Conservation (phyloP, 2,113 vertebrate genomes). For the Scolopax mira region DNA sequence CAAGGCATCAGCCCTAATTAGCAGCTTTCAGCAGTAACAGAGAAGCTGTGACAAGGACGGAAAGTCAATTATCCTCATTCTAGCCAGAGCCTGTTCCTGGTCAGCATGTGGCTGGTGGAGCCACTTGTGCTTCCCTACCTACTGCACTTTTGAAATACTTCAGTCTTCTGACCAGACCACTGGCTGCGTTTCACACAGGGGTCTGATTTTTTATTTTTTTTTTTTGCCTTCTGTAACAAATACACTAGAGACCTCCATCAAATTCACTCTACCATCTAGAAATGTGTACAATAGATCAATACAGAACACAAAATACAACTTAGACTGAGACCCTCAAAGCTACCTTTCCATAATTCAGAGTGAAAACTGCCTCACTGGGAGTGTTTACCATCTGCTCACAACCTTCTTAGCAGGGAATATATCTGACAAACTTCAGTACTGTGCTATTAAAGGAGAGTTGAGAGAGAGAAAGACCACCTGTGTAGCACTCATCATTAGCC, state of each 20-base stretch:
- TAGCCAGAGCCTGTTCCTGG: background rate
- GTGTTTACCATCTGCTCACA: background rate
- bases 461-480: background rate
- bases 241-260: background rate
- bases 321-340: background rate
- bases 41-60: background rate
- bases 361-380: background rate
- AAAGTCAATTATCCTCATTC: background rate
- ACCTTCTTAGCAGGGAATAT: background rate
- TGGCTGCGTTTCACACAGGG: rapidly evolving
- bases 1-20: background rate
- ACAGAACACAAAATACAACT: rapidly evolving
- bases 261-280: background rate
- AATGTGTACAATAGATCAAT: rapidly evolving
- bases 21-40: constrained; percentile 23
- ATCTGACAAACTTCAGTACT: background rate
- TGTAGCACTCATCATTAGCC: background rate
- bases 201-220: background rate
- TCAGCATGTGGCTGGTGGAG: background rate
- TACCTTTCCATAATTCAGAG: background rate
- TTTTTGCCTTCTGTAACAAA: background rate
- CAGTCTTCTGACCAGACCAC: background rate
- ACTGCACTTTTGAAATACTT: rapidly evolving
- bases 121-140: background rate
- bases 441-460: background rate